Evolutionary conservation across 2,797 vertebrate species (phyloP).

Genomic region (Clarias platycephalus): DNA sequence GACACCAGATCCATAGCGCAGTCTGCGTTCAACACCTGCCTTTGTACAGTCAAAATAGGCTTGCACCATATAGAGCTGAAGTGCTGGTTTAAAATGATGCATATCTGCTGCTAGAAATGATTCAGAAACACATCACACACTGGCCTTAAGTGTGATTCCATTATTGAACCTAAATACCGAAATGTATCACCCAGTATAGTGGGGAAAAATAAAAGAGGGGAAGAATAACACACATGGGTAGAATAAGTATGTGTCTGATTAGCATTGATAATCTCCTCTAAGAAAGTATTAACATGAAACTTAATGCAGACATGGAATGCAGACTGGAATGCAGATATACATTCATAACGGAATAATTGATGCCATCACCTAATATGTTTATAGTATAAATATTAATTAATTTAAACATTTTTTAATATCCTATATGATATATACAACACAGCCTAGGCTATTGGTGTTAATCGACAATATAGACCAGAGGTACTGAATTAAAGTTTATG

Average conservation of each 20-base stretch:
- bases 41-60: background rate
- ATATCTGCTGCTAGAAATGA: background rate
- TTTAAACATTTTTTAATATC: background rate
- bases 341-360: background rate
- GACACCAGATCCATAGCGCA: background rate
- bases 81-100: background rate
- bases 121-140: background rate
- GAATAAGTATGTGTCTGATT: background rate
- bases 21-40: background rate
- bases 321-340: background rate
- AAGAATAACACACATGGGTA: background rate
- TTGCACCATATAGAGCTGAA: background rate
- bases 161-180: background rate
- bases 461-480: background rate
- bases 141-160: background rate
- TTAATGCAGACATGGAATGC: no score
- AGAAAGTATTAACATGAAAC: no score
- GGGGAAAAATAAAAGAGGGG: background rate
- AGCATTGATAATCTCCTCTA: background rate
- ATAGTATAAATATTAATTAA: background rate
- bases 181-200: background rate
- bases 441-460: background rate
- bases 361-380: background rate
- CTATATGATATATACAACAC: background rate
- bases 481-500: background rate